Evolutionary conservation across 1,140 invertebrate species (phyloP).

Genomic region (Triops cancriformis): DNA sequence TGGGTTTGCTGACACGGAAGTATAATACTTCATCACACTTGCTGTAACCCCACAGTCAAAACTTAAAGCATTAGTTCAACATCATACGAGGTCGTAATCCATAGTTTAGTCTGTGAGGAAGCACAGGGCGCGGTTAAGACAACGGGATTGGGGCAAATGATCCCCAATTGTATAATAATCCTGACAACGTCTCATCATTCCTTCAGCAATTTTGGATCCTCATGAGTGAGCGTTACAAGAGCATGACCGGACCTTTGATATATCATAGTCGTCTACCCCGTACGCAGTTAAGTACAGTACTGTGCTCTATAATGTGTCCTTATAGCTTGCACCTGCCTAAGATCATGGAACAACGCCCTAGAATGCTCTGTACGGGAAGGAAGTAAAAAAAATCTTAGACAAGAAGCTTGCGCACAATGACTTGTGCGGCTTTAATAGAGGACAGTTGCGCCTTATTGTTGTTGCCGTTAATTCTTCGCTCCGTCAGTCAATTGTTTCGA

Average conservation of each 20-base stretch:
- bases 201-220: neutral
- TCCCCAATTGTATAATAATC: neutral
- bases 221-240: neutral
- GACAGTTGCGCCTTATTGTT: constrained; percentile 1
- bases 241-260: neutral
- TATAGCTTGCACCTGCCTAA: neutral
- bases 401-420: neutral
- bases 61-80: too few species aligned
- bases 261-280: neutral
- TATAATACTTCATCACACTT: too few species aligned
- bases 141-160: neutral
- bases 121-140: neutral
- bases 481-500: neutral
- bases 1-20: too few species aligned
- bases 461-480: constrained; percentile 10
- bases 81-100: neutral
- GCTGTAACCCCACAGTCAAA: too few species aligned
- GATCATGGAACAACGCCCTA: neutral
- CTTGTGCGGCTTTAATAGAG: neutral
- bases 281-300: neutral
- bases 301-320: neutral
- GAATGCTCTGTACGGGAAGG: neutral
- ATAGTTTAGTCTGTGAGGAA: neutral
- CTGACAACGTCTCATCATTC: neutral
- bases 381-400: neutral